These are phyloP conservation scores for Portunus trituberculatus DNA, from an alignment of 1,140 invertebrate genomes.

Conservation along the genomic window DNA sequence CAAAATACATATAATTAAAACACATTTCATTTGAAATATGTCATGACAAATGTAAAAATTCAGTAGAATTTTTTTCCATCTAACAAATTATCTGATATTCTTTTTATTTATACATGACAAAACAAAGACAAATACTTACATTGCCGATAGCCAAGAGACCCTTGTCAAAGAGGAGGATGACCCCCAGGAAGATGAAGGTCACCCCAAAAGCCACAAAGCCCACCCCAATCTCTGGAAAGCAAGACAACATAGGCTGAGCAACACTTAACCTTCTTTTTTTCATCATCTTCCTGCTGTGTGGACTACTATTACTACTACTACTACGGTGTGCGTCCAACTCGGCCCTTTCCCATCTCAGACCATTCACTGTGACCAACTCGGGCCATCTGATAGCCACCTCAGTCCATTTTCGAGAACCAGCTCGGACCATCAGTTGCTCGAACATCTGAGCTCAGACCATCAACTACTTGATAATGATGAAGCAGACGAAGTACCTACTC, in stretches of 20 bases:
- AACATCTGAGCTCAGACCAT: too few relatives aligned
- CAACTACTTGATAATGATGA: too few relatives aligned
- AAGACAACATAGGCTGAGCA: not conserved
- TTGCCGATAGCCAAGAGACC: constrained; percentile 99
- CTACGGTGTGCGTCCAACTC: too few relatives aligned
- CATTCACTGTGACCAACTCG: too few relatives aligned
- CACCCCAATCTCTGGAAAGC: constrained; percentile 95
- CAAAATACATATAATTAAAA: too few relatives aligned
- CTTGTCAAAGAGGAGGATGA: constrained; percentile 98
- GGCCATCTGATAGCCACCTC: too few relatives aligned
- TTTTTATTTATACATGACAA: not conserved
- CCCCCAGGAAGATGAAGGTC: constrained; percentile 96
- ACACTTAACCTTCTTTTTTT: not conserved
- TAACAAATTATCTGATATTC: not conserved
- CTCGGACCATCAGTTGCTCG: too few relatives aligned
- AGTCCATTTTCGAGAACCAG: too few relatives aligned
- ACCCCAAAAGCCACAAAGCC: constrained; percentile 98
- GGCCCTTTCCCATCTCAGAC: too few relatives aligned
- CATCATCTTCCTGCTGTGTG: not conserved
- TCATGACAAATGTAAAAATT: not conserved
- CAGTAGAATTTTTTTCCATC: not conserved
- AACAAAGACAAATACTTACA: constrained; percentile 84
- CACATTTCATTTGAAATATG: constrained; percentile 12
- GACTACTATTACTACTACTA: too few relatives aligned
- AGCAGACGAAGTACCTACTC: too few relatives aligned